These are phyloP conservation scores for Dipodomys spectabilis DNA, from an alignment of 2,113 vertebrate species.

Conservation along the genomic window DNA sequence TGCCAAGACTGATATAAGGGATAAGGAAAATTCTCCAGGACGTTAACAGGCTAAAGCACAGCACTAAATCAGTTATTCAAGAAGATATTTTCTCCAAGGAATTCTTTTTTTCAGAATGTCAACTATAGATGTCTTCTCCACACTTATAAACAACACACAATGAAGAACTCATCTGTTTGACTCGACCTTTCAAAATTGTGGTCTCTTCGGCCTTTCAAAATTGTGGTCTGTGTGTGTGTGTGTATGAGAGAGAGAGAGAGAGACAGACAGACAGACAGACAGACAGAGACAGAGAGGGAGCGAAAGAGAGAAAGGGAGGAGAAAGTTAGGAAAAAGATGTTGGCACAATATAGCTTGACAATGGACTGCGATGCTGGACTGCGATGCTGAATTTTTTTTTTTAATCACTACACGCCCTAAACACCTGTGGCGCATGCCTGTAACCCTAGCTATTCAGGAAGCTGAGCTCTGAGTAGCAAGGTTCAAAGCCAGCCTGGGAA, in stretches of 20 bases:
- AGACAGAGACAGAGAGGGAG: not conserved
- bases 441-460: too few species aligned
- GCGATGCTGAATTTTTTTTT: not conserved
- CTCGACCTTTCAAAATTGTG: not conserved
- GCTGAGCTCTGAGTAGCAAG: too few species aligned
- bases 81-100: not conserved
- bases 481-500: too few species aligned
- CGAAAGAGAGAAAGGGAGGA: not conserved
- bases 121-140: not conserved
- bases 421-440: too few species aligned
- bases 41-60: not conserved
- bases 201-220: too few species aligned
- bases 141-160: not conserved
- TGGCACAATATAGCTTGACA: not conserved
- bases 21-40: conserved; percentile 30
- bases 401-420: too few species aligned
- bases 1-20: not conserved
- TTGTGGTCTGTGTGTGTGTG: not conserved
- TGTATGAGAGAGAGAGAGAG: too few species aligned
- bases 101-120: conserved; percentile 11
- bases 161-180: conserved; percentile 5
- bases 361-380: not conserved
- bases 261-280: too few species aligned
- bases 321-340: not conserved
- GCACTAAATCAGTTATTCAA: not conserved